Percentiles rank a stretch among this genome's conserved stretches.
phyloP scores from a whole-genome alignment of 1,140 invertebrate species.

The Telenomus remus region DNA sequence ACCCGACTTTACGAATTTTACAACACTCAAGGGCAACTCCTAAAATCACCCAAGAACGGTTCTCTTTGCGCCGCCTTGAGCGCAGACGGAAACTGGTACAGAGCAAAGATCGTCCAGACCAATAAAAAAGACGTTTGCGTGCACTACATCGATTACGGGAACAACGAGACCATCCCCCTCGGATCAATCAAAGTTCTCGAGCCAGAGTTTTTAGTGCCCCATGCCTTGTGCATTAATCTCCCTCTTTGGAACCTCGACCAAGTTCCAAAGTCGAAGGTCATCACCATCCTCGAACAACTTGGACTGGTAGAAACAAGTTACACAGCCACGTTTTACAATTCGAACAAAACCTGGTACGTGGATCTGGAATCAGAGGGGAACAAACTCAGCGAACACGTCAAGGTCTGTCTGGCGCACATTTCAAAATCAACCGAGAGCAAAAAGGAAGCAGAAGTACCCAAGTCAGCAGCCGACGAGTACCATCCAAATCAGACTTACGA shows the following conservation, averaged over 20 bases:
- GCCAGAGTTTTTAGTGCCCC: slow-evolving; percentile 75
- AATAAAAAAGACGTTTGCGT: slow-evolving; percentile 51
- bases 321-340: slow-evolving; percentile 63
- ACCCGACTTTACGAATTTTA: slow-evolving; percentile 78
- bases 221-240: slow-evolving; percentile 76
- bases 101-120: slow-evolving; percentile 59
- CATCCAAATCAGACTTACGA: slow-evolving; percentile 51
- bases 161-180: slow-evolving; percentile 65
- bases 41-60: slow-evolving; percentile 65
- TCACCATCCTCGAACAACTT: background rate
- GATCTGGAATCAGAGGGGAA: slow-evolving; percentile 60
- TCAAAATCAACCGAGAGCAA: background rate
- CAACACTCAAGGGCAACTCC: slow-evolving; percentile 66
- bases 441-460: background rate
- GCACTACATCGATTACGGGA: slow-evolving; percentile 78
- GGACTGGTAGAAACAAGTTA: slow-evolving; percentile 50
- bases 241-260: slow-evolving; percentile 44
- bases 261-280: background rate
- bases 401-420: background rate
- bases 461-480: background rate
- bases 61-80: slow-evolving; percentile 79
- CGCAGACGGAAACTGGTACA: slow-evolving; percentile 78
- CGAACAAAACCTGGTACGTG: slow-evolving; percentile 65
- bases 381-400: slow-evolving; percentile 62
- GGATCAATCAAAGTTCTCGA: slow-evolving; percentile 69